A percentile compares a stretch with the other conserved stretches of the same genome.
Evolutionary conservation across 2,113 vertebrate genomes (phyloP).

Genomic region (Ceyx margarethae): DNA sequence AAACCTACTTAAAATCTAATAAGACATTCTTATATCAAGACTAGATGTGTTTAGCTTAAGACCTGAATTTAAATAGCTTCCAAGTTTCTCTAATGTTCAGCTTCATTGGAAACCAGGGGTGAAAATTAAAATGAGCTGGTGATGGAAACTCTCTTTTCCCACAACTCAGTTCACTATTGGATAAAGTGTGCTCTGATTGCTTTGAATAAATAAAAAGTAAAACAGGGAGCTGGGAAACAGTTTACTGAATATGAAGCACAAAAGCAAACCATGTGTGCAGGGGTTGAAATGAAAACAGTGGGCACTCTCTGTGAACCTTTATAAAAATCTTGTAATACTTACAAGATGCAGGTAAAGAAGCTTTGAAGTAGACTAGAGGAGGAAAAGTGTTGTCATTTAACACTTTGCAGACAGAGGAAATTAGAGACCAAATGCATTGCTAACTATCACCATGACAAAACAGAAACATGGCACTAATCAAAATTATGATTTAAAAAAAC

Average conservation of each 20-base stretch:
- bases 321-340: not conserved
- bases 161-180: not conserved
- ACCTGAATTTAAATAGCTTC: not conserved
- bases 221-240: not conserved
- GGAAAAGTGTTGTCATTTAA: not conserved
- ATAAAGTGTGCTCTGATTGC: not conserved
- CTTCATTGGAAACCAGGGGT: not conserved
- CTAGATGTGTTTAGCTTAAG: not conserved
- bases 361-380: not conserved
- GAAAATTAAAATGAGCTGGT: not conserved
- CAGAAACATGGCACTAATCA: accelerated
- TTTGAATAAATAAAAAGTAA: not conserved
- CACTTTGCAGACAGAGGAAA: not conserved
- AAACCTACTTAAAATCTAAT: not conserved
- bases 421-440: not conserved
- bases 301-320: not conserved
- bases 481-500: not conserved
- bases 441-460: not conserved
- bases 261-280: not conserved
- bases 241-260: not conserved
- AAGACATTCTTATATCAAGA: not conserved
- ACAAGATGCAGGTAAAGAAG: not conserved
- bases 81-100: not conserved
- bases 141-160: not conserved
- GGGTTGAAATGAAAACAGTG: not conserved